Conservation (phyloP, 2,113 vertebrate genomes). For the Podilymbus podiceps region DNA sequence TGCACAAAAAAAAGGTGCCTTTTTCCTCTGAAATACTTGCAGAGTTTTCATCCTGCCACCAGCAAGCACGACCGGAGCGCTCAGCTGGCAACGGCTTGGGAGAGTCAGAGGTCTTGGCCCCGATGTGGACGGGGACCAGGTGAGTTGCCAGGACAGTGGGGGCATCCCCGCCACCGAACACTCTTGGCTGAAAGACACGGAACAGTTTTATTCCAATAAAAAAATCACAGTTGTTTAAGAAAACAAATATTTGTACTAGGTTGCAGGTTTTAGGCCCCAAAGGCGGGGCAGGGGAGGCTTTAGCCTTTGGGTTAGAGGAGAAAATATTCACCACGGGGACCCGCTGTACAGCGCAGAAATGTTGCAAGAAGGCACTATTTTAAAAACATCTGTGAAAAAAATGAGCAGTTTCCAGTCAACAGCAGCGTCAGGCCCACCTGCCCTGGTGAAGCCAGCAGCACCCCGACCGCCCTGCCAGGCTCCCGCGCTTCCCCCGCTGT, state of each 20-base stretch:
- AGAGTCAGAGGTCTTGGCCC: not conserved
- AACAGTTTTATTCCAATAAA: not conserved
- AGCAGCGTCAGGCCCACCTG: rapidly evolving
- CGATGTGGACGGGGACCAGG: not conserved
- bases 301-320: not conserved
- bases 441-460: not conserved
- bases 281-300: not conserved
- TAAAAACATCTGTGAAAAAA: not conserved
- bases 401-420: not conserved
- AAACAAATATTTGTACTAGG: not conserved
- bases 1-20: not conserved
- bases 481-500: not conserved
- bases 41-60: not conserved
- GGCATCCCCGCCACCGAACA: not conserved
- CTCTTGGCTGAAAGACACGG: not conserved
- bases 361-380: not conserved
- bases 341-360: not conserved
- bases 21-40: not conserved
- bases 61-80: not conserved
- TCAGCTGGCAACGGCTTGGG: not conserved
- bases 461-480: not conserved
- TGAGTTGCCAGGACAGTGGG: not conserved
- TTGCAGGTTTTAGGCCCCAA: not conserved
- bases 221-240: not conserved
- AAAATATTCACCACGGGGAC: not conserved